Evolutionary conservation across 2,797 vertebrate species (phyloP).

Genomic region (Hapalemur alaotrensis): DNA sequence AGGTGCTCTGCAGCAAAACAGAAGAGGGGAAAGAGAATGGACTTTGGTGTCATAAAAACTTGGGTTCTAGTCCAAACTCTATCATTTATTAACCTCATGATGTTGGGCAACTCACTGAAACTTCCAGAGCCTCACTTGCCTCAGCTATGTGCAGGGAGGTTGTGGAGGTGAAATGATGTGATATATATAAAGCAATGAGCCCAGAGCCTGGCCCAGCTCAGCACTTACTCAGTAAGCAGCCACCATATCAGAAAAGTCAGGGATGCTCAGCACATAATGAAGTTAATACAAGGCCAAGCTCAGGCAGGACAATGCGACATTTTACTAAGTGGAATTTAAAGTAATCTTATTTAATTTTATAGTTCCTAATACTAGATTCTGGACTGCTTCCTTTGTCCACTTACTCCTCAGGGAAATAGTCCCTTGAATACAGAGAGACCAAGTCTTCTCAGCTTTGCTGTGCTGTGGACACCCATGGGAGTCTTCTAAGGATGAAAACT

Average conservation of each 20-base stretch:
- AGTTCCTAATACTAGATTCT: not conserved
- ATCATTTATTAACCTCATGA: not conserved
- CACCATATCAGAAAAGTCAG: not conserved
- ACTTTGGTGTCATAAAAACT: not conserved
- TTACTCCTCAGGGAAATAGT: not conserved
- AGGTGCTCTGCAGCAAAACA: not conserved
- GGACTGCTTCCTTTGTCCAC: not conserved
- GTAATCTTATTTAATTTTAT: not conserved
- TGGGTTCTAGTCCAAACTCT: not conserved
- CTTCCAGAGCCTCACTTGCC: not conserved
- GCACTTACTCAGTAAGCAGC: not conserved
- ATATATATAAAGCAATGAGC: not conserved
- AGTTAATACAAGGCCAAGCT: not conserved
- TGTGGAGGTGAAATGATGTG: not conserved
- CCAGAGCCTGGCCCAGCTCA: not conserved
- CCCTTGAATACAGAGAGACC: not conserved
- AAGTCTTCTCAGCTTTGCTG: not conserved
- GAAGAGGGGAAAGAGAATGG: not conserved
- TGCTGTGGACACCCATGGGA: not conserved
- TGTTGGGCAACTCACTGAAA: not conserved
- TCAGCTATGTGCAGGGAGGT: not conserved
- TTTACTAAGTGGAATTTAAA: not conserved
- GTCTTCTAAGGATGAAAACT: not conserved
- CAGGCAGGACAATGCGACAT: not conserved
- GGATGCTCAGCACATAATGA: not conserved